Evolutionary conservation across 2,113 vertebrate species (phyloP).

Genomic region (Triplophysa tibetana): DNA sequence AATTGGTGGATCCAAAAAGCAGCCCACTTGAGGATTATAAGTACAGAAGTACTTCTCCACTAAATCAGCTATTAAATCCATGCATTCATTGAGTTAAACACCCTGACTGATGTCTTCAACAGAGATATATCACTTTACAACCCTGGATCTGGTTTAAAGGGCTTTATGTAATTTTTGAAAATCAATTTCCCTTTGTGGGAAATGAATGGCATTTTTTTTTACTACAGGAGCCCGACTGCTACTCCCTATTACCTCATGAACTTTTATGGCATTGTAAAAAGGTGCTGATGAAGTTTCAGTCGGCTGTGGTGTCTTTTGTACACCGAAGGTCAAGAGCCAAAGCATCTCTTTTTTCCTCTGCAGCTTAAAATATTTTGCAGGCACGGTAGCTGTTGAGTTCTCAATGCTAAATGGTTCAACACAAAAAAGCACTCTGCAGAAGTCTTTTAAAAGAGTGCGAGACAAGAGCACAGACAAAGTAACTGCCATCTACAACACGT

Average conservation of each 20-base stretch:
- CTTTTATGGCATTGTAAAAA: background rate
- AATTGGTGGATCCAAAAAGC: too few species aligned
- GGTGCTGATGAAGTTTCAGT: background rate
- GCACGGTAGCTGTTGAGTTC: slow-evolving; percentile 1
- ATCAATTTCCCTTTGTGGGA: too few species aligned
- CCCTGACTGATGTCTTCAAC: too few species aligned
- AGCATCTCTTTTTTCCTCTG: background rate
- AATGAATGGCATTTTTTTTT: too few species aligned
- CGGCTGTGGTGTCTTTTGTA: background rate
- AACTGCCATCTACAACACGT: background rate
- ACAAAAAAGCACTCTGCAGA: slow-evolving; percentile 49
- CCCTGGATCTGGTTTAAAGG: too few species aligned
- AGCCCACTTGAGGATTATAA: too few species aligned
- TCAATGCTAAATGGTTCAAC: slow-evolving; percentile 40
- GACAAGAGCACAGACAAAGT: slow-evolving; percentile 24
- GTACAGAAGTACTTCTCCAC: too few species aligned
- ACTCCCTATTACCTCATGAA: background rate
- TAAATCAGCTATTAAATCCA: too few species aligned
- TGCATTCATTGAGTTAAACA: too few species aligned
- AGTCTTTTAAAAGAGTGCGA: slow-evolving; percentile 13
- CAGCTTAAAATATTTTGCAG: slow-evolving; percentile 3
- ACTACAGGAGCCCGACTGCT: background rate
- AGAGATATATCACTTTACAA: too few species aligned
- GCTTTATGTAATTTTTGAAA: too few species aligned
- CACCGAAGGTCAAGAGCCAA: background rate